Evolutionary conservation across 2,797 vertebrate genomes (phyloP).

Genomic region (Taenioides sp.): DNA sequence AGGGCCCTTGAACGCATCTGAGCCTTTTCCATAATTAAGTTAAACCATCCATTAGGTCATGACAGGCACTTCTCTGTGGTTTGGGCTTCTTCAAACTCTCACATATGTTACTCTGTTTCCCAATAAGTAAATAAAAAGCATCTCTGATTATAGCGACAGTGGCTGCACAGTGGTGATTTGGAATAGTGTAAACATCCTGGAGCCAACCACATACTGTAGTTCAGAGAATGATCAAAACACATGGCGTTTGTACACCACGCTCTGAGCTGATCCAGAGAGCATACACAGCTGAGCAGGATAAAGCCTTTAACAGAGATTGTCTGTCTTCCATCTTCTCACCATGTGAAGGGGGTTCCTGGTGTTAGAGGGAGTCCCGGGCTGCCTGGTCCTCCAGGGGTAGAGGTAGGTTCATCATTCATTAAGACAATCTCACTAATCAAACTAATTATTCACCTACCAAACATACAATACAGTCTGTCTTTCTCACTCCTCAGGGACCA

Average conservation of each 20-base stretch:
- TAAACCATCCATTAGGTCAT: conserved; percentile 31
- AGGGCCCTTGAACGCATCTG: conserved; percentile 18
- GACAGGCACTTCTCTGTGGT: conserved; percentile 30
- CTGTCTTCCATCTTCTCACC: conserved; percentile 21
- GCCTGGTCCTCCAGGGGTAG: conserved; percentile 82
- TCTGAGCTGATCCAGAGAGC: conserved; percentile 28
- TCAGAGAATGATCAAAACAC: conserved; percentile 40
- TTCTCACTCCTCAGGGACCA: conserved; percentile 81
- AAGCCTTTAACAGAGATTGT: conserved; percentile 31
- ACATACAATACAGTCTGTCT: conserved; percentile 22
- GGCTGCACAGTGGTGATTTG: conserved; percentile 36
- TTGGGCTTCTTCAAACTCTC: conserved; percentile 26
- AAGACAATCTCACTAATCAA: background rate
- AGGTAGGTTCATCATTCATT: conserved; percentile 72
- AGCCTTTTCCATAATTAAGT: conserved; percentile 33
- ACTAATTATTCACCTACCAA: background rate
- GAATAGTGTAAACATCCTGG: conserved; percentile 45
- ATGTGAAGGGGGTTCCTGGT: conserved; percentile 86
- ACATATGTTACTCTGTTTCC: conserved; percentile 46
- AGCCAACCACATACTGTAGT: conserved; percentile 52
- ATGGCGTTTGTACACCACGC: conserved; percentile 16
- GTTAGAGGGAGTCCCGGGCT: conserved; percentile 82
- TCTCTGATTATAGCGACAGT: conserved; percentile 46
- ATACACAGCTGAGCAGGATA: conserved; percentile 32
- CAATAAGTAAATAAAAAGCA: conserved; percentile 36